Percentiles rank a stretch among this genome's conserved stretches.
Conservation (phyloP, 2,113 vertebrate genomes). For the Triplophysa tibetana region DNA sequence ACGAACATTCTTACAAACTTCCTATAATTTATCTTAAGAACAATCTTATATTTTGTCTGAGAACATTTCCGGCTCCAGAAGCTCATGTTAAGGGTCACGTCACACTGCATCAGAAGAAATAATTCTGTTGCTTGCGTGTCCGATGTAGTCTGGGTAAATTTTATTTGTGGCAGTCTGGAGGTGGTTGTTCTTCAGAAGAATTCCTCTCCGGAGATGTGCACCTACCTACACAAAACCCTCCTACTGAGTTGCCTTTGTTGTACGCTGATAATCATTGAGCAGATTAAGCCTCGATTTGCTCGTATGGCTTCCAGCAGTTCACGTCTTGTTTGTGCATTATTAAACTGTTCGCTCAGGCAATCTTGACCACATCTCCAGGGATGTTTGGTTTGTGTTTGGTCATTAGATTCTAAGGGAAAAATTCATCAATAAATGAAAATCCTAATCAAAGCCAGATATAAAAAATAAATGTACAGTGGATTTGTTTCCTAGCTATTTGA, state of each 20-base stretch:
- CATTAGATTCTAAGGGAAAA: too few relatives aligned
- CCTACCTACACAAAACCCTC: constrained; percentile 38
- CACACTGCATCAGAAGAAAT: neutral
- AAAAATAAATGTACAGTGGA: too few relatives aligned
- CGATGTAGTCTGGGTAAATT: constrained; percentile 8
- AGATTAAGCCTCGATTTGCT: constrained; percentile 26
- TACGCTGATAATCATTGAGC: neutral
- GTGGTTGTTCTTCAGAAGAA: constrained; percentile 28
- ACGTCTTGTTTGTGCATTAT: neutral
- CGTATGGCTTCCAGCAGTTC: neutral
- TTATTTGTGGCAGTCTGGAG: constrained; percentile 31
- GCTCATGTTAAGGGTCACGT: neutral
- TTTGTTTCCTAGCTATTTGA: too few relatives aligned
- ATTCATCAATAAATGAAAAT: too few relatives aligned
- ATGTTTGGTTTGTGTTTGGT: too few relatives aligned
- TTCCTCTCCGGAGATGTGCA: constrained; percentile 27
- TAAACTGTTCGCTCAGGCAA: too few relatives aligned
- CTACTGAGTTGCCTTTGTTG: constrained; percentile 12
- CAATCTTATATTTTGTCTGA: too few relatives aligned
- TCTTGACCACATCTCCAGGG: too few relatives aligned
- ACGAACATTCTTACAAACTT: too few relatives aligned
- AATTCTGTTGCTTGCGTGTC: neutral
- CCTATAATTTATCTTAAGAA: too few relatives aligned
- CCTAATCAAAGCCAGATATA: too few relatives aligned
- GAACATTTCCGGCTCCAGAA: too few relatives aligned